phyloP scores from a whole-genome alignment of 1,140 invertebrate genomes.

The Andrena cerasifolii region DNA sequence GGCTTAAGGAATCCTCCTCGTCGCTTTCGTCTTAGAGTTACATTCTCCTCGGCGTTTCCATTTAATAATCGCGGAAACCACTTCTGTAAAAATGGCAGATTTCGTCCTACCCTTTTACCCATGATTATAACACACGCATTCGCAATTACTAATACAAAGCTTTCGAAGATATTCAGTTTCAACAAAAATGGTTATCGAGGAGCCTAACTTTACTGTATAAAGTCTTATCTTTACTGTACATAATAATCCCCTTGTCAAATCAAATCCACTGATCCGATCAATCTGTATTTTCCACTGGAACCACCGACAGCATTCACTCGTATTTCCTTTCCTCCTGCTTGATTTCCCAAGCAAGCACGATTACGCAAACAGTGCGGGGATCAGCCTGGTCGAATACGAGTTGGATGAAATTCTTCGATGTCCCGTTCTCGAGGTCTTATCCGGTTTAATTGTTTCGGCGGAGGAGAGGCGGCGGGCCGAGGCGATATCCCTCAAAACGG shows the following conservation, averaged over 20 bases:
- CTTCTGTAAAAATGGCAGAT: not conserved
- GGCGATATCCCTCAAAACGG: slow-evolving; percentile 45
- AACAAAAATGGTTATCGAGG: no score
- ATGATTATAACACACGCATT: not conserved
- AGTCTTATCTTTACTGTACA: no score
- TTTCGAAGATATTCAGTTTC: no score
- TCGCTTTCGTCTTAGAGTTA: not conserved
- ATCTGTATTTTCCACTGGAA: no score
- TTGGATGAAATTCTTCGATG: slow-evolving; percentile 5
- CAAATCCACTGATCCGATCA: no score
- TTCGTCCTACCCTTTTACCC: not conserved
- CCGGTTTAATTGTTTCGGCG: slow-evolving; percentile 54
- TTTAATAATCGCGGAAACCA: slow-evolving; percentile 2
- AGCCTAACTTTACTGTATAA: no score
- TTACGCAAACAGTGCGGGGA: not conserved
- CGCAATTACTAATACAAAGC: not conserved
- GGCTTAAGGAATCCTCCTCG: not conserved
- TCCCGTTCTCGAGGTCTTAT: slow-evolving; percentile 4
- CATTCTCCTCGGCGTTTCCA: not conserved
- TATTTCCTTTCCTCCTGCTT: no score
- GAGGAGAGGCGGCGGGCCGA: slow-evolving; percentile 1
- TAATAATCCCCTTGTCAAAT: no score
- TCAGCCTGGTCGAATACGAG: not conserved
- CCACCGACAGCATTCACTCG: no score
- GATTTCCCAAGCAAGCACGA: no score